Conservation (phyloP, 2,113 vertebrate genomes). For the Pseudorasbora parva region DNA sequence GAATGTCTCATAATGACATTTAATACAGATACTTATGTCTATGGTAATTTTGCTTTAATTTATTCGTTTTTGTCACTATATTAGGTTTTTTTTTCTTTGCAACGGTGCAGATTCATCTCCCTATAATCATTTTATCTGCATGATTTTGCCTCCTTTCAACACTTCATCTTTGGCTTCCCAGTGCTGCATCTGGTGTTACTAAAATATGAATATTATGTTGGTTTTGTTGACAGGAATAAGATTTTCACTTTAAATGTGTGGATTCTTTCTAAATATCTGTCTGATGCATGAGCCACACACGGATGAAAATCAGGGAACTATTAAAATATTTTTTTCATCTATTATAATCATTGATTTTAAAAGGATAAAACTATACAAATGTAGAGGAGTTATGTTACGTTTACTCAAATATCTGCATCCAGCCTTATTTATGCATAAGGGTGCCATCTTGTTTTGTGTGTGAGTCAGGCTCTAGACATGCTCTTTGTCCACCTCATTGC, state of each 20-base stretch:
- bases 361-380: not conserved
- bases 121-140: not conserved
- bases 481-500: not conserved
- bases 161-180: not conserved
- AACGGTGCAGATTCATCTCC: not conserved
- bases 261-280: not conserved
- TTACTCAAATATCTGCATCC: not conserved
- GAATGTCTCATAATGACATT: slow-evolving; percentile 8
- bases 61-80: not conserved
- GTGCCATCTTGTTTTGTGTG: slow-evolving; percentile 5
- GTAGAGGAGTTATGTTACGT: not conserved
- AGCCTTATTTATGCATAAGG: not conserved
- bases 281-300: slow-evolving; percentile 3
- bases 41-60: not conserved
- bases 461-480: not conserved
- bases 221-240: too few relatives aligned
- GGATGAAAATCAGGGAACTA: too few relatives aligned
- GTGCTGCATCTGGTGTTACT: not conserved
- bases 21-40: not conserved
- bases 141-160: not conserved
- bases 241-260: not conserved
- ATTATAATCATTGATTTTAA: not conserved
- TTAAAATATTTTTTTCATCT: not conserved
- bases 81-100: not conserved
- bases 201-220: not conserved